phyloP scores from a whole-genome alignment of 2,797 vertebrate genomes.

The Halcyon smyrnensis region DNA sequence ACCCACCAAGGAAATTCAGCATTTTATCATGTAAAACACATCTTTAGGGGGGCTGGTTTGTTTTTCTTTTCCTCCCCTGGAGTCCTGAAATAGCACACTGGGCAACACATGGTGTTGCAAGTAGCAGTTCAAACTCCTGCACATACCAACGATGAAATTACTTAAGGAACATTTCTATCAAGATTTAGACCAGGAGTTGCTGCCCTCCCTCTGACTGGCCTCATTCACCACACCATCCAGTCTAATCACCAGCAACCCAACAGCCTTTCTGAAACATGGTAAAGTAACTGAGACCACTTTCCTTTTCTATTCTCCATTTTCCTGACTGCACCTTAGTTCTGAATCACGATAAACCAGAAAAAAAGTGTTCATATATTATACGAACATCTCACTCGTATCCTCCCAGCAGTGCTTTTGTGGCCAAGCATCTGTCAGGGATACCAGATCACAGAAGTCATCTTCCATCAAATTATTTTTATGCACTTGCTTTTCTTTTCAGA shows the following conservation, averaged over 20 bases:
- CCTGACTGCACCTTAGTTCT: background rate
- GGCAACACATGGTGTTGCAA: background rate
- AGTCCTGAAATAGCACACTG: background rate
- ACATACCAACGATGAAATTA: background rate
- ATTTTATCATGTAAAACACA: background rate
- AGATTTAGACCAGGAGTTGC: background rate
- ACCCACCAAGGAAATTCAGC: background rate
- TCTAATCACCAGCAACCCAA: background rate
- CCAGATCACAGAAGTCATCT: background rate
- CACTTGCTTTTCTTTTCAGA: slow-evolving; percentile 24
- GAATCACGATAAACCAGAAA: background rate
- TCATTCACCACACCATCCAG: background rate
- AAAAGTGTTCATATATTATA: background rate
- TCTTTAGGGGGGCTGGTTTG: background rate
- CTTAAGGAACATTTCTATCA: background rate
- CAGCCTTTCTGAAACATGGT: background rate
- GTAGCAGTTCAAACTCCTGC: background rate
- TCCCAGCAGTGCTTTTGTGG: slow-evolving; percentile 10
- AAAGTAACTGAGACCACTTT: background rate
- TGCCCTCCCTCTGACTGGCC: background rate
- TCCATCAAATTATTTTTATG: slow-evolving; percentile 55
- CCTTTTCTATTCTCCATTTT: background rate
- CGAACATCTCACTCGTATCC: background rate
- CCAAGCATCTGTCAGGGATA: slow-evolving; percentile 9
- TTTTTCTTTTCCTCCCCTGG: background rate